Base-by-base conservation (phyloP, 1,140 invertebrate genomes). In the Plutomurus gul region DNA sequence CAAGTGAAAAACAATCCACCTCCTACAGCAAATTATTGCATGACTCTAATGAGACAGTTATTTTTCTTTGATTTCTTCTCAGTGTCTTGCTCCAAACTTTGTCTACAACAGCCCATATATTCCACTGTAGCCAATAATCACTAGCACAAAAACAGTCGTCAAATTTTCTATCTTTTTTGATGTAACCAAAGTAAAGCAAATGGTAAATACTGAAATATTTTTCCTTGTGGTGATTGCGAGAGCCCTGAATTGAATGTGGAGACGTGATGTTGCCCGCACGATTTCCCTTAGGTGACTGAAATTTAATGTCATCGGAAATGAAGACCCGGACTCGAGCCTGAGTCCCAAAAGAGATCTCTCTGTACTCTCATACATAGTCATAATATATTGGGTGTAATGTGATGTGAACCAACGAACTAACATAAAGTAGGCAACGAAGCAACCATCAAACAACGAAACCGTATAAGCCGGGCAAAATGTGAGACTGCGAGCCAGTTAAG, bases 211-310 rank as follows among this genome's bases (percentile, higher is more conserved):
- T 22, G 37, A 20, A 40, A 36, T 40, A 33, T 65, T 65, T 51
- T 76, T 20, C 49, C 56, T 36, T 76, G 10, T 56, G 37, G 47
- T 33, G 27, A 51, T 51, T 33, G 30, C 22, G 27, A 65, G 27
- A 65, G 56, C 56, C 27, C n/a, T 65, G 56, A 65, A 30, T n/a
- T 65, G 56, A 33, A 30, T 60, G 27, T 36, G 30, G 56, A 65
- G 56, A 65, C 56, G 56, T 51, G 65, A 73, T 77, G 76, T 77
- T 77, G 39, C 43, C 77, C 51, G 71, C 33, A 39, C 77, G 46
- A 78, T 78, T 78, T 74, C 77, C 77, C 49, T 51, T 78, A 74
- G 77, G 77, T 78, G 77, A 78, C 77, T 78, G 77, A 73, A 70
- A 72, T 76, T 78, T 78, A 72, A 73, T 78, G 70, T 72, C 76